Base-by-base conservation (phyloP, 2,113 vertebrate species). In the Corythornis madagascariensis region DNA sequence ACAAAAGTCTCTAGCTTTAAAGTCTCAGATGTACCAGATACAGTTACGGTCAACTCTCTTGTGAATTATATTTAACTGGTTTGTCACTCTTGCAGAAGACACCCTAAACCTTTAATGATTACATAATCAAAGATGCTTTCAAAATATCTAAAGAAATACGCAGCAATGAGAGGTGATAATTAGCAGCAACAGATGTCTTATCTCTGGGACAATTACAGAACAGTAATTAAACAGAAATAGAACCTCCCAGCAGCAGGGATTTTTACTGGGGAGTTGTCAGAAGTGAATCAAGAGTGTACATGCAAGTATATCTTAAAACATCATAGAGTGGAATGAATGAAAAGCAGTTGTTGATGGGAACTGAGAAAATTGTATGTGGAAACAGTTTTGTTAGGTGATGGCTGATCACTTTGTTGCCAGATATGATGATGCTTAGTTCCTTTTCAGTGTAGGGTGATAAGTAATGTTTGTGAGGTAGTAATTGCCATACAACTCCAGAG, bases 191-290 rank as follows among this genome's bases (percentile, higher is more conserved):
- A 96, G 96, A 89, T 96, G 95, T 95, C 33, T 48, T 80, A 43
- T 95, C 94, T 94, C 95, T 94, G 88, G 82, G 78, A 71, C 84
- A 84, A 60, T 86, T 89, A 60, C 52, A 61, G 70, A 96, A 83
- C 82, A 85, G 90, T 96, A 96, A 95, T 96, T 95, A 92, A 91
- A 71, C 82, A 88, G 96, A 95, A 97, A 93, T 94, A 96, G 86
- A 91, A 95, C 83, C 61, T 96, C 77, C 57, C 81, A 93, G 69
- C 31, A 28, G 89, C 20, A 31, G 86, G 87, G 88, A 57, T 11
- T 19, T 92, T 94, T 93, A 95, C 89, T 56, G 76, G 91, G 88
- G 83, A 71, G 40, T 89, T 95, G 92, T 59, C 81, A 86, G 76
- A 92, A 96, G 86, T 67, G 69, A 95, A 85, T 50, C 77, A 93